Evolutionary conservation across 1,140 invertebrate species (phyloP), one percentile per base, ranked within the genome.

Genomic region (Andrena cerasifolii): DNA sequence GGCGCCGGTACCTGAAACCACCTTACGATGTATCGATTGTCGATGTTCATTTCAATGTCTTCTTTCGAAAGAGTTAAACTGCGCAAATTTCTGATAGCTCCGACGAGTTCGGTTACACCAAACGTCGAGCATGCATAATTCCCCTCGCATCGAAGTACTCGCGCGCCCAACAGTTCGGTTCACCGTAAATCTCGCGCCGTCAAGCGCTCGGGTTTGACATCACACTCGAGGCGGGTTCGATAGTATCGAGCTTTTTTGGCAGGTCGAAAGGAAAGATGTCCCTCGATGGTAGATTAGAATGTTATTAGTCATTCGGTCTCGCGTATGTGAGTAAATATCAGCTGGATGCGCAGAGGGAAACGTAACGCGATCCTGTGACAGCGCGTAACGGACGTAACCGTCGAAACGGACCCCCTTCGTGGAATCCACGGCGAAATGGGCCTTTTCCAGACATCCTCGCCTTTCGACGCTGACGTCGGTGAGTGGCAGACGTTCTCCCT

Each of bases 381-480:
- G 53, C 59, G 58, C 79, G 71, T 67, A 75, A 73, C 54, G 58
- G 63, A 71, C 61, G 62, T 65, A 59, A 59, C 63, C 45, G 49
- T 53, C 54, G 59, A 18, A 56, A 58, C 3, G 47, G 47, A 68
- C 10, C 61, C n/a, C 16, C 40, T 79, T 83, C 18, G 33, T 59
- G 45, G n/a, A 18, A 40, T 61, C 5, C 12, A 51, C 18, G 26
- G 65, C 67, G 88, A 85, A 82, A 95, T 95, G 95, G 94, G 95
- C 28, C 92, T 96, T 79, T 96, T 96, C 91, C 93, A 94, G 51
- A 94, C 92, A 86, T 93, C 94, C 58, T 95, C 95, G 84, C 94
- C 95, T 72, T 96, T 96, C 87, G 96, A 96, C 89, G 93, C 93
- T 89, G 95, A 96, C 91, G 95, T 96, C 84, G 96, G 96, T 96